A percentile compares a stretch with the other conserved stretches of the same genome.
Conservation (phyloP, 2,797 vertebrate genomes). For the Helicolenus hilgendorfi region DNA sequence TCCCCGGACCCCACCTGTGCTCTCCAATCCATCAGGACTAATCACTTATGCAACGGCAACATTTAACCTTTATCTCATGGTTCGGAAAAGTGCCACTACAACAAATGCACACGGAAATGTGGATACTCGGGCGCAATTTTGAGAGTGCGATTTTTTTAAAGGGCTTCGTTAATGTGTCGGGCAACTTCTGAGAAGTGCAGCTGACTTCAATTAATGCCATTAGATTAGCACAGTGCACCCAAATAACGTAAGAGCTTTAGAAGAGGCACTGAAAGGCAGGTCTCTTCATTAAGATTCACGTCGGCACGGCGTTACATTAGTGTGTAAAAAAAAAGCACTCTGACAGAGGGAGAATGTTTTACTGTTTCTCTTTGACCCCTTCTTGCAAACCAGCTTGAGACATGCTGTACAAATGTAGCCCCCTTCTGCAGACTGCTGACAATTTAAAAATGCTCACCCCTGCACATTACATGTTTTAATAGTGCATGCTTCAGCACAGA, state of each 20-base stretch:
- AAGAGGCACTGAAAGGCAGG: conserved; percentile 74
- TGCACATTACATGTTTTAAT: conserved; percentile 59
- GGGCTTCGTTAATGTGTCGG: conserved; percentile 56
- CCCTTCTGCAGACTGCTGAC: conserved; percentile 41
- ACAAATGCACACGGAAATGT: conserved; percentile 44
- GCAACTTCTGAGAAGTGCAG: conserved; percentile 77
- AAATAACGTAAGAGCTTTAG: conserved; percentile 76
- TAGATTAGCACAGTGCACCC: conserved; percentile 70
- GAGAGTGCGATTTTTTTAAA: conserved; percentile 24
- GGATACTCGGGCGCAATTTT: conserved; percentile 22
- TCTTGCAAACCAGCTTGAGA: conserved; percentile 34
- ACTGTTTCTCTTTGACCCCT: conserved; percentile 58
- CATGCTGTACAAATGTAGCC: conserved; percentile 8
- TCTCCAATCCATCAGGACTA: conserved; percentile 75
- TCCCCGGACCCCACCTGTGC: conserved; percentile 71
- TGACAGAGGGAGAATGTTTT: conserved; percentile 28
- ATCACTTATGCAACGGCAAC: conserved; percentile 71
- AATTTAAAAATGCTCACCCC: conserved; percentile 10
- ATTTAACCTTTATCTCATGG: conserved; percentile 80
- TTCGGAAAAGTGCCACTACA: conserved; percentile 68
- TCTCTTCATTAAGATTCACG: conserved; percentile 78
- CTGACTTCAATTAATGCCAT: conserved; percentile 83
- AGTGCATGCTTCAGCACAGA: conserved; percentile 41
- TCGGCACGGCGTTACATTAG: conserved; percentile 64
- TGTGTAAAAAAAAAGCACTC: conserved; percentile 40